These are phyloP conservation scores for Eilema depressum DNA, from an alignment of 2,888 invertebrate species.

Conservation along the genomic window DNA sequence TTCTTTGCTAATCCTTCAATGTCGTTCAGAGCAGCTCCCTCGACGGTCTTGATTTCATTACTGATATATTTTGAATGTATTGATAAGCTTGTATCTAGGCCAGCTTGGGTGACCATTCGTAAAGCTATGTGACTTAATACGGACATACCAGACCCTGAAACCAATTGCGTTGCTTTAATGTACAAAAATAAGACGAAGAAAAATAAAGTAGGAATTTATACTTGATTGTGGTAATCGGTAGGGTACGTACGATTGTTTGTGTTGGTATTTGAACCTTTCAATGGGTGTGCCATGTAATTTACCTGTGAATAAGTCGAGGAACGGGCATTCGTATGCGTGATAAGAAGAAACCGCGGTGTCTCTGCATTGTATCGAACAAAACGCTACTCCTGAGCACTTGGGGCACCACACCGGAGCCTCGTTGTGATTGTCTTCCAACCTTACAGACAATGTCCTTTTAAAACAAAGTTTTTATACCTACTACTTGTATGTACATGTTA, in stretches of 20 bases:
- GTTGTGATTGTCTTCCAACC: slow-evolving; percentile 65
- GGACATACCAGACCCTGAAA: slow-evolving; percentile 92
- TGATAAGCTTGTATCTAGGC: slow-evolving; percentile 78
- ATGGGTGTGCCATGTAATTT: neutral
- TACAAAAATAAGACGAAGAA: neutral
- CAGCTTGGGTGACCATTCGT: slow-evolving; percentile 91
- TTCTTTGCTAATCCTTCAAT: slow-evolving; percentile 77
- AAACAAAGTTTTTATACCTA: no score
- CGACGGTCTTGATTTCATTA: slow-evolving; percentile 67
- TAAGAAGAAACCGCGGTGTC: slow-evolving; percentile 89
- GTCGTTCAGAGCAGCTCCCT: slow-evolving; percentile 70
- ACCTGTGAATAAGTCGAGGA: slow-evolving; percentile 91
- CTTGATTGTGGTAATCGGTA: no score
- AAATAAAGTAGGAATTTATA: no score
- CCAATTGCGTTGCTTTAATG: neutral
- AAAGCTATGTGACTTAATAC: slow-evolving; percentile 91
- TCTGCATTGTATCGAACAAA: slow-evolving; percentile 90
- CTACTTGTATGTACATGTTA: no score
- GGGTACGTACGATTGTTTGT: no score
- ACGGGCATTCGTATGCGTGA: slow-evolving; percentile 92
- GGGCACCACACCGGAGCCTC: slow-evolving; percentile 90
- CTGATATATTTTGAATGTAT: slow-evolving; percentile 78
- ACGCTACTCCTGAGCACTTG: slow-evolving; percentile 92
- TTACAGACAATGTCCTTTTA: slow-evolving; percentile 33
- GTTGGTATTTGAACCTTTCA: neutral